Evolutionary conservation across 2,888 invertebrate genomes (phyloP), one percentile per base, ranked within the genome.

Genomic region (Crioceris asparagi): DNA sequence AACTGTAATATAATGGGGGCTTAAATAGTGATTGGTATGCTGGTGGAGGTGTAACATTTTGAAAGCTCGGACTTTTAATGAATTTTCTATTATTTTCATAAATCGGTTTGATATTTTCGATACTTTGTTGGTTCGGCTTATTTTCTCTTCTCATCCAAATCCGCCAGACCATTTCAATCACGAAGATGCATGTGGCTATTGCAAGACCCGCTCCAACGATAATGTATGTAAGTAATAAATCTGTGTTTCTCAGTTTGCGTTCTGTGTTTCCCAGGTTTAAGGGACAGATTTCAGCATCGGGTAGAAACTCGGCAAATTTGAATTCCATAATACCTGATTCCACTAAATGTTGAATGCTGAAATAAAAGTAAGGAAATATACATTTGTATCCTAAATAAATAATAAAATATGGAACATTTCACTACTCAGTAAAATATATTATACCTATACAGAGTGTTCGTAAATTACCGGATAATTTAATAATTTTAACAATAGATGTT

Each of bases 191-290:
- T 2, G 71, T 53, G 0, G 83, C 76, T 1, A 80, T 69, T 0
- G 68, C 66, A 36, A 86, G 74, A 0, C 88, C 88, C 1, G 71
- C 66, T 1, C 74, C 64, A 57, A 86, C 82, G 2, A 87, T 79
- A 47, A 78, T 67, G 53, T 87, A 90, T 0, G 88, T 88, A 70
- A 86, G 79, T 50, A 74, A 60, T 1, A 90, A 70, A 59, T 90
- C 88, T 3, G 76, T 71, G 55, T 85, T 83, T 44, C 77, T 65
- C 5, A 90, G 64, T 54, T 79, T 79, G 1, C 87, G 70, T 53
- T 88, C 88, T 26, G 78, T 83, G 38, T 82, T 83, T 47, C 81
- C 83, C 46, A 88, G 65, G 61, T 88, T 77, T 35, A 85, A 69
- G 0, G 88, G 87, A 49, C 90, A 90, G 30, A 87, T 83, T 55